A percentile compares a stretch with the other conserved stretches of the same genome.
Conservation (phyloP, 2,113 vertebrate genomes). For the Oncorhynchus tshawytscha region DNA sequence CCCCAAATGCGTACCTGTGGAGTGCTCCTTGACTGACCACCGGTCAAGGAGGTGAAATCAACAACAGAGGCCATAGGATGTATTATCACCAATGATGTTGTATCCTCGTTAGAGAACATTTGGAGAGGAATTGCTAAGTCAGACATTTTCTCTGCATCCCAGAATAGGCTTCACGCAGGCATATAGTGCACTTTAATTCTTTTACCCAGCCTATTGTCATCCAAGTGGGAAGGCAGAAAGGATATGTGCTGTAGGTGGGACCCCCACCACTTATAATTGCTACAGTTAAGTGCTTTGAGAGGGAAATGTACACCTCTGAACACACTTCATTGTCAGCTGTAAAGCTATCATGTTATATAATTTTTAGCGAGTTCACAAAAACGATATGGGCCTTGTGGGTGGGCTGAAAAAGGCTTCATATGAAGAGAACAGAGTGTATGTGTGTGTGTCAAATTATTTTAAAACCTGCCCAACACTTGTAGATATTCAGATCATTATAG, state of each 20-base stretch:
- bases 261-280: not conserved
- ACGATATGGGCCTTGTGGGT: constrained; percentile 61
- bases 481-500: too few relatives aligned
- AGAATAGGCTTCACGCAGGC: not conserved
- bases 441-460: constrained; percentile 9
- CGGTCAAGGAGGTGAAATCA: constrained; percentile 8
- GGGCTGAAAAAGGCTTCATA: constrained; percentile 50
- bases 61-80: not conserved
- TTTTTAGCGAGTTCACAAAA: constrained; percentile 58
- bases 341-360: constrained; percentile 57
- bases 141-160: not conserved
- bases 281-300: not conserved
- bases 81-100: not conserved
- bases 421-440: constrained; percentile 26
- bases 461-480: constrained; percentile 3
- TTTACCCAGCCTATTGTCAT: not conserved
- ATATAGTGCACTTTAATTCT: not conserved
- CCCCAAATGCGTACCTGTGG: not conserved
- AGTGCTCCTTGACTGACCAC: constrained; percentile 26
- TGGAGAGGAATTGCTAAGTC: not conserved
- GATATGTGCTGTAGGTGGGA: not conserved
- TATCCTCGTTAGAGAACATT: not conserved
- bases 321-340: constrained; percentile 21
- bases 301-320: constrained; percentile 8
- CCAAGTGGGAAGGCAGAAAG: not conserved